These are phyloP conservation scores for Lepidothrix coronata DNA, from an alignment of 2,113 vertebrate genomes.

Conservation along the genomic window DNA sequence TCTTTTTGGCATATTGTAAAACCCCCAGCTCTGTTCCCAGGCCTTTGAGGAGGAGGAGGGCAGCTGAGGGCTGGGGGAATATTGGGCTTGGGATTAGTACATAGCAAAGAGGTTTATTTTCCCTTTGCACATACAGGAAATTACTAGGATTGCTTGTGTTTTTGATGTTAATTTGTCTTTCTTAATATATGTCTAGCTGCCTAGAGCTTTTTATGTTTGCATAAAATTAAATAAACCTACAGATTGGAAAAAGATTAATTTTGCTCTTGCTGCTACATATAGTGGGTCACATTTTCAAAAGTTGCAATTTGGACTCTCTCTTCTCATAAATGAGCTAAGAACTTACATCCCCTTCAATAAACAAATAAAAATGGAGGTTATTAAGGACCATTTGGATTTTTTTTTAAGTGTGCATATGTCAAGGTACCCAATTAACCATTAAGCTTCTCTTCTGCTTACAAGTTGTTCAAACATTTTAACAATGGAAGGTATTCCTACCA, in stretches of 20 bases:
- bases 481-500: not conserved
- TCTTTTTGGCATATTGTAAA: not conserved
- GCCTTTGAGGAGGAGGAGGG: not conserved
- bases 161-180: conserved; percentile 15
- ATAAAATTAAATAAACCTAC: not conserved
- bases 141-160: not conserved
- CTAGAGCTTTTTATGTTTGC: not conserved
- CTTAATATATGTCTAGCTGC: not conserved
- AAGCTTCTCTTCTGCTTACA: not conserved
- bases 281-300: not conserved
- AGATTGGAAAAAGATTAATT: not conserved
- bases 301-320: not conserved
- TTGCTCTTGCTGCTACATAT: not conserved
- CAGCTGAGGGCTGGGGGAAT: not conserved
- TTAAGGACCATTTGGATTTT: not conserved
- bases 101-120: conserved; percentile 17
- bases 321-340: not conserved
- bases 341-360: not conserved
- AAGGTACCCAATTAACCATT: not conserved
- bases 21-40: not conserved
- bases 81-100: not conserved
- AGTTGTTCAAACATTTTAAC: not conserved
- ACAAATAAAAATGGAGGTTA: not conserved
- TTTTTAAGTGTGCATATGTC: not conserved
- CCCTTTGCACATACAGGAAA: conserved; percentile 29